Conservation (phyloP, 2,113 vertebrate genomes). For the Tichodroma muraria region DNA sequence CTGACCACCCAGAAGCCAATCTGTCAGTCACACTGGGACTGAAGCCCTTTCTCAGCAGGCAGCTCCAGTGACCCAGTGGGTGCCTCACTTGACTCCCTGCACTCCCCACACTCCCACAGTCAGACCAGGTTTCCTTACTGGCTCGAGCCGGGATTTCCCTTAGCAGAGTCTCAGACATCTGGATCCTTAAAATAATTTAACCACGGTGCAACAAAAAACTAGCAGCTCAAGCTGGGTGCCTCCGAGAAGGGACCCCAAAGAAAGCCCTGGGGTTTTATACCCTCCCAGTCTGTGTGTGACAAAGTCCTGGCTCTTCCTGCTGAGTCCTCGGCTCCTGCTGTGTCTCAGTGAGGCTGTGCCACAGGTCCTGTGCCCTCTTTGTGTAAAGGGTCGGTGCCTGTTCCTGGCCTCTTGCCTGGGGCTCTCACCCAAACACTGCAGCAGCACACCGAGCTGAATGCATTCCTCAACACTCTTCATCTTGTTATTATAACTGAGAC, state of each 20-base stretch:
- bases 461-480: background rate
- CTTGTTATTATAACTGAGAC: background rate
- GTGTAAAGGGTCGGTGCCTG: background rate
- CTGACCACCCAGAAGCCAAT: background rate
- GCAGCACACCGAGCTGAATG: background rate
- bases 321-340: background rate
- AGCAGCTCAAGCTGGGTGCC: background rate
- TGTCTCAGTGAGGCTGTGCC: background rate
- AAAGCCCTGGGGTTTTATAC: background rate
- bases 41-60: background rate
- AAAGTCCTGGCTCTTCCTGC: background rate
- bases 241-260: background rate
- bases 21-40: background rate
- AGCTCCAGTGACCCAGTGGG: fast-evolving
- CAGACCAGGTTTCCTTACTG: background rate
- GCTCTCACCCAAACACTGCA: background rate
- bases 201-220: background rate
- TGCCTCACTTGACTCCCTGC: background rate
- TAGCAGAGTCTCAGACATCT: background rate
- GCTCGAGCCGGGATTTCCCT: fast-evolving
- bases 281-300: background rate
- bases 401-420: background rate
- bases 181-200: background rate
- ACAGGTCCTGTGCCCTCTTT: background rate
- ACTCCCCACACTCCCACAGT: background rate